Conservation (phyloP, 2,888 invertebrate genomes). For the Omphaloscelis lunosa region DNA sequence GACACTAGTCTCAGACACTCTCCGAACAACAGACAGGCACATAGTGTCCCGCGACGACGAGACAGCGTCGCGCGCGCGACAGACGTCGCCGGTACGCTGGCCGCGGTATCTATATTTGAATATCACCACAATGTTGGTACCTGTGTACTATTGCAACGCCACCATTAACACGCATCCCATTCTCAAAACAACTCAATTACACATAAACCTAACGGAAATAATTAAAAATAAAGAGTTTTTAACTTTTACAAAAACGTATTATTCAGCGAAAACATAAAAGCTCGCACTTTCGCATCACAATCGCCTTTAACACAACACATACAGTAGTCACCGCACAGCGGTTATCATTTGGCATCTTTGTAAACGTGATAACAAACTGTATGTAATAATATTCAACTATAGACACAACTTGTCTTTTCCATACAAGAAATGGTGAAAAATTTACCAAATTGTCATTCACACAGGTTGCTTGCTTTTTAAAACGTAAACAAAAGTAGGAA, state of each 20-base stretch:
- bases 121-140: slow-evolving; percentile 56
- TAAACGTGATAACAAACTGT: slow-evolving; percentile 60
- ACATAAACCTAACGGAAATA: slow-evolving; percentile 61
- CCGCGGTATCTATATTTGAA: slow-evolving; percentile 57
- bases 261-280: slow-evolving; percentile 61
- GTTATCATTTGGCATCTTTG: slow-evolving; percentile 61
- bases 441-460: slow-evolving; percentile 68
- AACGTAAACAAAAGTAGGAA: slow-evolving; percentile 54
- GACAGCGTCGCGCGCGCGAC: slow-evolving; percentile 3
- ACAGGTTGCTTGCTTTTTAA: slow-evolving; percentile 6
- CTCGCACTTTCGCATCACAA: slow-evolving; percentile 54
- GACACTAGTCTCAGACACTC: slow-evolving; percentile 37
- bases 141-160: slow-evolving; percentile 52
- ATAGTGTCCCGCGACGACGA: background rate
- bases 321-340: slow-evolving; percentile 54
- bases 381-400: slow-evolving; percentile 63
- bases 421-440: slow-evolving; percentile 65
- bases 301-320: slow-evolving; percentile 51
- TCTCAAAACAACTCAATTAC: slow-evolving; percentile 56
- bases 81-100: background rate
- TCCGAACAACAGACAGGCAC: slow-evolving; percentile 8
- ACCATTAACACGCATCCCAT: slow-evolving; percentile 46
- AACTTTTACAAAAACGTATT: slow-evolving; percentile 64
- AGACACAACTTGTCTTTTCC: slow-evolving; percentile 63
- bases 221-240: slow-evolving; percentile 59